A percentile compares a stretch with the other conserved stretches of the same genome.
These are phyloP conservation scores for Zaprionus tsacasi DNA, from an alignment of 1,140 invertebrate species.

Conservation along the genomic window DNA sequence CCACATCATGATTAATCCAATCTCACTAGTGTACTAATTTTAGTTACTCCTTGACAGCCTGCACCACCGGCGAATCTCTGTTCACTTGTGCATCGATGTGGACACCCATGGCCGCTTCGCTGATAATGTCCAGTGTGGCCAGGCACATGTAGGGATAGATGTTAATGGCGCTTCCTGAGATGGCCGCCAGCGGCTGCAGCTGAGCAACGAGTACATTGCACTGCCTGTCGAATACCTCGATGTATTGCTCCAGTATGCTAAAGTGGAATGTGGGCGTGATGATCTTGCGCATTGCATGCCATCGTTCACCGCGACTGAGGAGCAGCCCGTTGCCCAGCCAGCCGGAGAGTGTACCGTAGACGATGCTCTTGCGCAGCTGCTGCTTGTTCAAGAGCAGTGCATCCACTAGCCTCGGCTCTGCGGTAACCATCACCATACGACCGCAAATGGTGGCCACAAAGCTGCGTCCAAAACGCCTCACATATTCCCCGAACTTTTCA, in stretches of 20 bases:
- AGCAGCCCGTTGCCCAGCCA: slow-evolving; percentile 90
- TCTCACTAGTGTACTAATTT: slow-evolving; percentile 13
- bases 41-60: slow-evolving; percentile 89
- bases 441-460: slow-evolving; percentile 86
- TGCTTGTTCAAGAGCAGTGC: slow-evolving; percentile 63
- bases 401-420: slow-evolving; percentile 82
- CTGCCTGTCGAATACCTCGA: slow-evolving; percentile 91
- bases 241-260: slow-evolving; percentile 90
- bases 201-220: slow-evolving; percentile 87
- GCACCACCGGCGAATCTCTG: slow-evolving; percentile 89
- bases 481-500: slow-evolving; percentile 65
- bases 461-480: slow-evolving; percentile 84
- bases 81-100: slow-evolving; percentile 89
- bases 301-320: slow-evolving; percentile 84
- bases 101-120: slow-evolving; percentile 94
- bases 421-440: slow-evolving; percentile 59
- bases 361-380: slow-evolving; percentile 62
- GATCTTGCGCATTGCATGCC: slow-evolving; percentile 73
- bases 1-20: neutral
- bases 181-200: slow-evolving; percentile 85
- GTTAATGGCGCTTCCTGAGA: slow-evolving; percentile 37
- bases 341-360: slow-evolving; percentile 82
- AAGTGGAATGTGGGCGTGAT: slow-evolving; percentile 93
- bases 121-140: slow-evolving; percentile 64
- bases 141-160: slow-evolving; percentile 59